phyloP scores from a whole-genome alignment of 1,140 invertebrate genomes.

The Tyrophagus putrescentiae region DNA sequence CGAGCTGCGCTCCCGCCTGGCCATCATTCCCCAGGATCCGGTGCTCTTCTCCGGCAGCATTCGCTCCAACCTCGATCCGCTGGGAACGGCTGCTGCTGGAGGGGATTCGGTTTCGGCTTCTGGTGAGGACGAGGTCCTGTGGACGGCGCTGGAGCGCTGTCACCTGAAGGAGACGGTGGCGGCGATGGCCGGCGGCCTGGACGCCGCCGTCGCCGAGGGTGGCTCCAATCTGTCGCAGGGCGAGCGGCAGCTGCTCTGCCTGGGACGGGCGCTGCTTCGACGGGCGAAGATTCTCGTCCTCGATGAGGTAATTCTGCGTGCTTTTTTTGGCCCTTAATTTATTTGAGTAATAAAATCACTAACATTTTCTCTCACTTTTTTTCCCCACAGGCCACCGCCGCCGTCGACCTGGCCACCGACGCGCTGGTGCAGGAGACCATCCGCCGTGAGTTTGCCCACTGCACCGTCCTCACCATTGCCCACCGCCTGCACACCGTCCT shows the following conservation, averaged over 20 bases:
- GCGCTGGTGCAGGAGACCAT: constrained; percentile 36
- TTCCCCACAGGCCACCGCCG: constrained; percentile 17
- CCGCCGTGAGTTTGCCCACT: constrained; percentile 32
- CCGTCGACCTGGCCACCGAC: constrained; percentile 33
- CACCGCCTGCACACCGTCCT: constrained; percentile 36
- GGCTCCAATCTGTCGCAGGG: constrained; percentile 32
- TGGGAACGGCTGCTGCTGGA: constrained; percentile 29
- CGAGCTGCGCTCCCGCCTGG: constrained; percentile 63
- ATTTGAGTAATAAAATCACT: too few relatives aligned
- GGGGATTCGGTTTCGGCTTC: too few relatives aligned
- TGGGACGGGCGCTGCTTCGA: neutral
- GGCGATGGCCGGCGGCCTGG: constrained; percentile 20
- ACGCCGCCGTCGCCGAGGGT: constrained; percentile 19
- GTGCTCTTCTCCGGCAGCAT: constrained; percentile 41
- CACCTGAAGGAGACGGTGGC: constrained; percentile 25
- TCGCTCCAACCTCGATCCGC: constrained; percentile 32
- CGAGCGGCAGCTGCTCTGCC: constrained; percentile 27
- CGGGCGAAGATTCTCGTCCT: neutral
- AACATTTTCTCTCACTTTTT: too few relatives aligned
- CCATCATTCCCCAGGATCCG: constrained; percentile 68
- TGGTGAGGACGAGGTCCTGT: constrained; percentile 34
- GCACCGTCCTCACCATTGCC: constrained; percentile 37
- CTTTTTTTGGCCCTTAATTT: too few relatives aligned
- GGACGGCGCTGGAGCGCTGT: constrained; percentile 27
- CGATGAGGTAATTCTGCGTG: constrained; percentile 4